A percentile compares a stretch with the other conserved stretches of the same genome.
phyloP scores from a whole-genome alignment of 2,888 invertebrate species.

The Strigamia crassipes region DNA sequence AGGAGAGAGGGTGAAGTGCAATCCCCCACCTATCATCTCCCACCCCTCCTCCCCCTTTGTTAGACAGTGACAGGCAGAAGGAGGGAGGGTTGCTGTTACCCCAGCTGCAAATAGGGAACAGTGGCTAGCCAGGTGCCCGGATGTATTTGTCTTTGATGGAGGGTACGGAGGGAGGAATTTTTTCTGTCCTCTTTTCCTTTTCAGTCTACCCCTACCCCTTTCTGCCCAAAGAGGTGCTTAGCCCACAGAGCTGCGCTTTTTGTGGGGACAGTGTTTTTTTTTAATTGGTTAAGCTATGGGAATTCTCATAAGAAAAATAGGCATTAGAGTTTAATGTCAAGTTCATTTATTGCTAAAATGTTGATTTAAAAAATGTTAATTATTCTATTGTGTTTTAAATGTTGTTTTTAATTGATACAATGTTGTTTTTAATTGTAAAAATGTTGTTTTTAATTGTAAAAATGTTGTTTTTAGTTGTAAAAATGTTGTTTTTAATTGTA shows the following conservation, averaged over 20 bases:
- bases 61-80: slow-evolving; percentile 17
- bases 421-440: no score
- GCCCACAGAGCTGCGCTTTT: slow-evolving; percentile 33
- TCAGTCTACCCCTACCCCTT: slow-evolving; percentile 17
- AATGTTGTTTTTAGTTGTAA: no score
- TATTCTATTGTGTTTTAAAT: no score
- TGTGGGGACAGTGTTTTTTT: slow-evolving; percentile 23
- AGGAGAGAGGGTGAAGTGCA: slow-evolving; percentile 15
- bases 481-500: background rate
- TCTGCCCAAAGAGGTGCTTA: slow-evolving; percentile 18
- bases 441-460: no score
- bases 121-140: slow-evolving; percentile 32
- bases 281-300: background rate
- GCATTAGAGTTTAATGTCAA: background rate
- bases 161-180: background rate
- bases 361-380: no score
- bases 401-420: no score
- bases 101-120: slow-evolving; percentile 33
- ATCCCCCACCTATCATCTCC: slow-evolving; percentile 30
- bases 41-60: slow-evolving; percentile 20
- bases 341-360: background rate
- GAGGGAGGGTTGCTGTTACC: background rate
- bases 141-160: slow-evolving; percentile 10
- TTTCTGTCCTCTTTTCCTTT: slow-evolving; percentile 24
- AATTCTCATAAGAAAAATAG: background rate